These are phyloP conservation scores for Drosophila willistoni DNA, from an alignment of 1,140 invertebrate genomes.

Conservation along the genomic window DNA sequence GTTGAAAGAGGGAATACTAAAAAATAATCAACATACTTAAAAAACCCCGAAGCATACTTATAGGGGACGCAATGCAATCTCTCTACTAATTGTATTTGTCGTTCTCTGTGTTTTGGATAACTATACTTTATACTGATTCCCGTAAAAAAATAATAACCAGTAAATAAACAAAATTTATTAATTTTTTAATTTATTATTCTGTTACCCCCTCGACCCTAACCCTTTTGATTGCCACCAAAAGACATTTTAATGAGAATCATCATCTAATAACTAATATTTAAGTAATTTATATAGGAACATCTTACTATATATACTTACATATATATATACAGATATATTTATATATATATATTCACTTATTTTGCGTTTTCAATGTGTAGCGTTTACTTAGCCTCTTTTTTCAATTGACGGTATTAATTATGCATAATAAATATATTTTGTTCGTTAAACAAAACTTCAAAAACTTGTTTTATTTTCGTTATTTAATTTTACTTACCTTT, in stretches of 20 bases:
- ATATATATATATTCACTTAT: slow-evolving; percentile 65
- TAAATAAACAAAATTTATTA: neutral
- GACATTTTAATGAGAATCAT: slow-evolving; percentile 18
- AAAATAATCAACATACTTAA: slow-evolving; percentile 3
- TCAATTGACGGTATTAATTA: slow-evolving; percentile 81
- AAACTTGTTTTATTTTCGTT: slow-evolving; percentile 56
- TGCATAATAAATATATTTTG: slow-evolving; percentile 77
- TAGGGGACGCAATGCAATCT: neutral
- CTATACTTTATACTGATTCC: neutral
- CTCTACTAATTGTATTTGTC: slow-evolving; percentile 11
- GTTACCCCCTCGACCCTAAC: neutral
- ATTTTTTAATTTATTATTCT: neutral
- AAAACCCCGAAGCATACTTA: neutral
- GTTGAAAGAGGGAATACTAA: neutral
- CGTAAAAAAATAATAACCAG: neutral
- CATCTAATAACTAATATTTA: slow-evolving; percentile 31
- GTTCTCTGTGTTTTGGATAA: slow-evolving; percentile 1
- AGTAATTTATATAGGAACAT: slow-evolving; percentile 42
- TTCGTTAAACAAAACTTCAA: slow-evolving; percentile 72
- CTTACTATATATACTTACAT: slow-evolving; percentile 34
- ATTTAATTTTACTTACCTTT: neutral
- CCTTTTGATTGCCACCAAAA: neutral
- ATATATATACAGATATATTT: slow-evolving; percentile 25
- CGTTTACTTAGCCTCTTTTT: slow-evolving; percentile 69
- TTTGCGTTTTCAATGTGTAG: slow-evolving; percentile 70